Conservation (phyloP, 2,113 vertebrate species). For the Eira barbara region DNA sequence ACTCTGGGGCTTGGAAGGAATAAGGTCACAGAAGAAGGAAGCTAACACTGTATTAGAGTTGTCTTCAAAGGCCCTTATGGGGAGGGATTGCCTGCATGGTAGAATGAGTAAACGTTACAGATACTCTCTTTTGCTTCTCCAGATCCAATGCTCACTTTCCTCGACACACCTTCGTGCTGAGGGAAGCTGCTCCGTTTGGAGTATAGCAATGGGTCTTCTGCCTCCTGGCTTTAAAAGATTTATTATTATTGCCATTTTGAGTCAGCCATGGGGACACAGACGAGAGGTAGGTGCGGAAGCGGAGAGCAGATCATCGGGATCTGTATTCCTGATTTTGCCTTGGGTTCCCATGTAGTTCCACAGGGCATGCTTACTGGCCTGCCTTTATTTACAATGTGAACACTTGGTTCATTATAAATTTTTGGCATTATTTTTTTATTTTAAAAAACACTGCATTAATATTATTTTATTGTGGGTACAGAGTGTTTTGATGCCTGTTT, state of each 20-base stretch:
- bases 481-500: not conserved
- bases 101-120: rapidly evolving
- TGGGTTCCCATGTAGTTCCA: not conserved
- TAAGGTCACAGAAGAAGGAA: not conserved
- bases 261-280: not conserved
- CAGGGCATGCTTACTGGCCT: not conserved
- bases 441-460: not conserved
- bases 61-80: not conserved
- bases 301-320: not conserved
- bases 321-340: not conserved
- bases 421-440: not conserved
- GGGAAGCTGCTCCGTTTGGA: not conserved
- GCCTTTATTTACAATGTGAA: not conserved
- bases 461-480: not conserved
- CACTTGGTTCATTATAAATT: not conserved
- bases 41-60: not conserved
- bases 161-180: not conserved
- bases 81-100: rapidly evolving
- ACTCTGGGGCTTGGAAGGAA: not conserved
- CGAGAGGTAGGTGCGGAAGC: not conserved
- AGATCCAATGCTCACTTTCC: not conserved
- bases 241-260: not conserved
- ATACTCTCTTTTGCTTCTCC: not conserved
- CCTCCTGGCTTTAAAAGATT: not conserved
- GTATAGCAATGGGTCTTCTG: not conserved